Conservation (phyloP, 2,113 vertebrate species). For the Hiodon alosoides region DNA sequence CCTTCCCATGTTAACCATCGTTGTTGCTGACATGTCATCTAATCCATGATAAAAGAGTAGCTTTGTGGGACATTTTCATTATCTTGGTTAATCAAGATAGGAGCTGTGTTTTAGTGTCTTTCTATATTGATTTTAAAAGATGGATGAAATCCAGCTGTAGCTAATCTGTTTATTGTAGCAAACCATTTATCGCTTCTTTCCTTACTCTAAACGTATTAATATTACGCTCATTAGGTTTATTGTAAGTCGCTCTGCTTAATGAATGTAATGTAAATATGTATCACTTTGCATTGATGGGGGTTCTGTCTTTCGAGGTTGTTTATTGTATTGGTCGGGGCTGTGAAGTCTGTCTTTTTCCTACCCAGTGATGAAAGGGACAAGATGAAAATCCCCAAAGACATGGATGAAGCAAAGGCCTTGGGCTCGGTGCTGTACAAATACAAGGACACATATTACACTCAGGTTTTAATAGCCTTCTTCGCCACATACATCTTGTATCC, state of each 20-base stretch:
- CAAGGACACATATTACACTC: conserved; percentile 94
- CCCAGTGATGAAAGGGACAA: conserved; percentile 84
- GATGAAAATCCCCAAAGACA: conserved; percentile 93
- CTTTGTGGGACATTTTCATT: neutral
- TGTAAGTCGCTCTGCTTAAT: too few species aligned
- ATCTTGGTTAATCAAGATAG: neutral
- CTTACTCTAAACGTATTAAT: too few species aligned
- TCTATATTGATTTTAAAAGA: too few species aligned
- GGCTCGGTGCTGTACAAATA: conserved; percentile 96
- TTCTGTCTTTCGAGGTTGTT: neutral
- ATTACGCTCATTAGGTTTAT: too few species aligned
- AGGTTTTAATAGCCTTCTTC: conserved; percentile 96
- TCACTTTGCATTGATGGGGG: too few species aligned
- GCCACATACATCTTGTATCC: conserved; percentile 98
- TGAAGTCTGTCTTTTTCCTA: neutral
- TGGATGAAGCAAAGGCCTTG: conserved; percentile 97
- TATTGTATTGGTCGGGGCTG: neutral
- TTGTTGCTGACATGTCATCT: conserved; percentile 11
- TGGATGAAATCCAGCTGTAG: too few species aligned
- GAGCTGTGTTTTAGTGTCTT: too few species aligned
- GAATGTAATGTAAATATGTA: too few species aligned
- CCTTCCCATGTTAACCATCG: conserved; percentile 5
- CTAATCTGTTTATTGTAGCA: too few species aligned
- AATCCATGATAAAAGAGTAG: conserved; percentile 4
- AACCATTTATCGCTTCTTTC: too few species aligned